Base-by-base conservation (phyloP, 2,888 invertebrate species). In the Cheilosia pagana region DNA sequence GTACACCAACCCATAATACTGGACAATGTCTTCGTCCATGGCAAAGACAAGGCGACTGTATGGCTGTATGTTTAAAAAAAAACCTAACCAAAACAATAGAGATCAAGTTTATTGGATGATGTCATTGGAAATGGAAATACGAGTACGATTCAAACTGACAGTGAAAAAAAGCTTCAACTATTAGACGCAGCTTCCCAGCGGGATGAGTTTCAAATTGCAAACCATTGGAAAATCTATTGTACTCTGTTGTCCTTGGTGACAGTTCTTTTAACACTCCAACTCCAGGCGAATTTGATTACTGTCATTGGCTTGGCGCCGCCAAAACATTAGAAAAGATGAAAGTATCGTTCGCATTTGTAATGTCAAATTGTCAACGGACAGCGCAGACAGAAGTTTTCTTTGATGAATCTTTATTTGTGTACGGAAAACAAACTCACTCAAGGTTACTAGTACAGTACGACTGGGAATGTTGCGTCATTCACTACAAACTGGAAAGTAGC, bases 101-200 rank as follows among this genome's bases (percentile, higher is more conserved):
- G 8, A 52, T 25, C 52, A 52, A 52, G 28, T 25, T 28, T 7
- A 28, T 52, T 25, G 25, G 28, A 25, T 52, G 52, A 52, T n/a
- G 52, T 52, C 25, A 52, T 23, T 52, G 25, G n/a, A n/a, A 25
- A 28, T 25, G 5, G 5, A 28, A 25, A 28, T 25, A 6, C 1
- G 6, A 14, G 2, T 43, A n/a, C 0, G 7, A 43, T 16, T 43
- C 1, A 14, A 43, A 7, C 16, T 2, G n/a, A 28, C 2, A 1
- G 28, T 8, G n/a, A 28, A 8, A 8, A 28, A 28, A 2, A 28
- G 28, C 28, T 2, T 8, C 8, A 28, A 28, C 8, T 8, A 8
- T 28, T 28, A 28, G 8, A 28, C 7, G 8, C 28, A 8, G 8
- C 8, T 28, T 8, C 8, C 8, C 2, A 28, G 28, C 28, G 28